These are phyloP conservation scores for Tachystola acroxantha DNA, from an alignment of 2,888 invertebrate genomes.

Conservation along the genomic window DNA sequence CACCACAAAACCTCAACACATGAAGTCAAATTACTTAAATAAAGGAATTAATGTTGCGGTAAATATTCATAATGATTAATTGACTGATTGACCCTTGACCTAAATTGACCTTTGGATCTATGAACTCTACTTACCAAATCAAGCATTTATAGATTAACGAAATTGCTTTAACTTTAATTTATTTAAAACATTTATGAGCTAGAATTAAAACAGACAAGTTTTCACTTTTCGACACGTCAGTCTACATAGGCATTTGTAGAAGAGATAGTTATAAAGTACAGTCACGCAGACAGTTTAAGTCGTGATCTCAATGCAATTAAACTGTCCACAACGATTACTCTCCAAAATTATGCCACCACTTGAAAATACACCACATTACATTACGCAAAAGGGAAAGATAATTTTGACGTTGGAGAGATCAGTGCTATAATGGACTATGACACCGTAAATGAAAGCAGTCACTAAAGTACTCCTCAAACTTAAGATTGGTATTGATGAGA, in stretches of 20 bases:
- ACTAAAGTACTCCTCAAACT: too few relatives aligned
- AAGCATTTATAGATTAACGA: too few relatives aligned
- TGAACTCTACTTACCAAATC: too few relatives aligned
- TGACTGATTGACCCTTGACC: too few relatives aligned
- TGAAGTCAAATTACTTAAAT: too few relatives aligned
- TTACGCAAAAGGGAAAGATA: constrained; percentile 16
- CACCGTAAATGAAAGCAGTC: background rate
- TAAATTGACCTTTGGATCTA: too few relatives aligned
- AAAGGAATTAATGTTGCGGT: too few relatives aligned
- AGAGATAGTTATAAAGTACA: constrained; percentile 31
- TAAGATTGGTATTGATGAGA: too few relatives aligned
- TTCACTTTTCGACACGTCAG: constrained; percentile 46
- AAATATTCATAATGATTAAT: too few relatives aligned
- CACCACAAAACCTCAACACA: too few relatives aligned
- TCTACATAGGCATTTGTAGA: constrained; percentile 23
- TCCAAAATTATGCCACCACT: constrained; percentile 21
- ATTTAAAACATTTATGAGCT: too few relatives aligned
- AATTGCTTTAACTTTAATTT: too few relatives aligned
- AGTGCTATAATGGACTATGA: background rate
- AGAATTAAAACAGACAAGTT: constrained; percentile 16
- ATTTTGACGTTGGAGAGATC: constrained; percentile 1
- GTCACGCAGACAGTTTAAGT: constrained; percentile 26
- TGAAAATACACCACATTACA: constrained; percentile 21
- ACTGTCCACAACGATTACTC: constrained; percentile 38
- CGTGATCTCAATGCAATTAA: constrained; percentile 40